Base-by-base conservation (phyloP, 2,113 vertebrate species). In the Tachysurus fulvidraco region DNA sequence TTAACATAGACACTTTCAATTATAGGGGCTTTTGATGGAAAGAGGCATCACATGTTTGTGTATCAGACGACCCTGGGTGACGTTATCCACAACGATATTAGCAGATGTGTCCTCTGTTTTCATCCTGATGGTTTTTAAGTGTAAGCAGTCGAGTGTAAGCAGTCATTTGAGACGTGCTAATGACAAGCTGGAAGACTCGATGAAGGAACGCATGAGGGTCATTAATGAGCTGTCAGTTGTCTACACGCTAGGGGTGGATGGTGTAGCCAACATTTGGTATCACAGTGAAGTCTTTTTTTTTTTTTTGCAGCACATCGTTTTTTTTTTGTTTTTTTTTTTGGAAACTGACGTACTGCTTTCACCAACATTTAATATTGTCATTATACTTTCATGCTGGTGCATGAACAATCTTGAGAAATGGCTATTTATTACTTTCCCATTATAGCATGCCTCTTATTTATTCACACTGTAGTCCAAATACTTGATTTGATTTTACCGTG, bases 181-280 rank as follows among this genome's bases (percentile, higher is more conserved):
- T 90, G 82, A 88, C 87, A 85, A 69, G 74, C 59, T 80, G 12
- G 36, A 71, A 65, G 60, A 81, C 21, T 77, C 50, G 28, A 54
- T 81, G 57, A 83, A 79, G 83, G 64, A 19, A 60, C 12, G 69
- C 71, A 90, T 91, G 73, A 54, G 87, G 90, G 91, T 85, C 69
- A 86, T 90, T 89, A 88, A 36, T 82, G 76, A 81, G 21, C 13
- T 0, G 55, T 60, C 21, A 19, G n/a, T 55, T n/a, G 28, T 57
- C 52, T 79, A 6, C n/a, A 79, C 7, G n/a, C 6, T 55, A 16
- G 28, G n/a, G 55, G 4, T 59, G 54, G 78, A 59, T 36, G 77
- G 16, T 30, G 7, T 55, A 46, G 71, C 41, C 41, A 74, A 77
- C 52, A 3, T 78, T 78, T 78, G 14, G n/a, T 5, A 57, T 79